Percentiles rank a stretch among this genome's conserved stretches.
These are phyloP conservation scores for Heliconius charithonia DNA, from an alignment of 2,888 invertebrate species.

Conservation along the genomic window DNA sequence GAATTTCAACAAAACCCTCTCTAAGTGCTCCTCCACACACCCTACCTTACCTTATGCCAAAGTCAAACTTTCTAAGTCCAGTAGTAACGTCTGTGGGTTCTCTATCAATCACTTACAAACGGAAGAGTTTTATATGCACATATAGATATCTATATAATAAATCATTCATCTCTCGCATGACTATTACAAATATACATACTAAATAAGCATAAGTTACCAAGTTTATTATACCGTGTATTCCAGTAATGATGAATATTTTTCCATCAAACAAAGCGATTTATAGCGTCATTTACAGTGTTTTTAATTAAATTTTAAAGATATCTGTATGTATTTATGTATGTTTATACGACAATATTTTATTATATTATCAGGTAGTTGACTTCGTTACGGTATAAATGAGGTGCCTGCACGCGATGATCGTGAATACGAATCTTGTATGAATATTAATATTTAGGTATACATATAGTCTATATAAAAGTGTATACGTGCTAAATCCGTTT, in stretches of 20 bases:
- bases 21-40: no score
- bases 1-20: no score
- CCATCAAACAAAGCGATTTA: not conserved
- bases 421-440: not conserved
- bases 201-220: not conserved
- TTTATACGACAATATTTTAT: not conserved
- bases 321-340: slow-evolving; percentile 7
- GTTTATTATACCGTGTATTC: not conserved
- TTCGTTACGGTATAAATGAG: not conserved
- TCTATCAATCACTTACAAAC: no score
- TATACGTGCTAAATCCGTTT: no score
- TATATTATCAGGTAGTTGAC: not conserved
- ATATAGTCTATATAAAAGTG: no score
- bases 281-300: not conserved
- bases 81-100: no score
- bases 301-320: not conserved
- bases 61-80: no score
- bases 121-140: no score
- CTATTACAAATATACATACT: not conserved
- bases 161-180: not conserved
- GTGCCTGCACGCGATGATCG: not conserved
- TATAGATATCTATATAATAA: not conserved
- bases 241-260: not conserved
- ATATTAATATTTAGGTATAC: not conserved
- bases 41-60: no score